A percentile compares a stretch with the other conserved stretches of the same genome.
phyloP scores from a whole-genome alignment of 2,797 vertebrate species.

The Onychomys leucogaster region DNA sequence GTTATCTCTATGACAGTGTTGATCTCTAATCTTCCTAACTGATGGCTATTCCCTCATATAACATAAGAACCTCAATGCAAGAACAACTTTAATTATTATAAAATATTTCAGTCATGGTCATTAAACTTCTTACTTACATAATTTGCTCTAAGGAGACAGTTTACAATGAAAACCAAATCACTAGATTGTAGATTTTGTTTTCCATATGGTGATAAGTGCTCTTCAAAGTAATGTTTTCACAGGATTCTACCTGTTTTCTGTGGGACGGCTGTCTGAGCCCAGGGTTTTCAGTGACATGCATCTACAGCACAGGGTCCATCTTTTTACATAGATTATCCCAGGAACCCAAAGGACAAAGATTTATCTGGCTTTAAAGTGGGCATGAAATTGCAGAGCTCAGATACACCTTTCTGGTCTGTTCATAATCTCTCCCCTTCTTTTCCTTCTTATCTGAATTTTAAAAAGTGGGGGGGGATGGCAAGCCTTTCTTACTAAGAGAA shows the following conservation, averaged over 20 bases:
- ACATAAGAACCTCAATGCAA: slow-evolving; percentile 1
- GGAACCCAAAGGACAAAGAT: not conserved
- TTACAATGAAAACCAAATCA: not conserved
- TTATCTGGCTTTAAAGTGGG: slow-evolving; percentile 4
- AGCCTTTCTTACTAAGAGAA: slow-evolving; percentile 20
- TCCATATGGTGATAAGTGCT: not conserved
- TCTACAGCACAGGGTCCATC: not conserved
- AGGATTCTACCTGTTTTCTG: not conserved
- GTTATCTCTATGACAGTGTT: not conserved
- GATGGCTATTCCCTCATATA: not conserved
- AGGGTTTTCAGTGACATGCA: not conserved
- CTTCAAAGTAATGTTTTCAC: not conserved
- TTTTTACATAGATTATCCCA: slow-evolving; percentile 25
- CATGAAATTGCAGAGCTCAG: not conserved
- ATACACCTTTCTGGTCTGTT: not conserved
- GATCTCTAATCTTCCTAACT: not conserved
- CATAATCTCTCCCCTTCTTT: not conserved
- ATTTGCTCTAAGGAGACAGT: not conserved
- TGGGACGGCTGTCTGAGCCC: not conserved
- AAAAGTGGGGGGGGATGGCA: not conserved
- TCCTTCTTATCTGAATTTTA: slow-evolving; percentile 34
- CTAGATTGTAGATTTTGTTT: not conserved
- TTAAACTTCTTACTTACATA: slow-evolving; percentile 20
- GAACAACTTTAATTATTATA: not conserved
- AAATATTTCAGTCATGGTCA: not conserved